Percentiles rank a stretch among this genome's conserved stretches.
Conservation (phyloP, 2,888 invertebrate species). For the Tineola bisselliella region DNA sequence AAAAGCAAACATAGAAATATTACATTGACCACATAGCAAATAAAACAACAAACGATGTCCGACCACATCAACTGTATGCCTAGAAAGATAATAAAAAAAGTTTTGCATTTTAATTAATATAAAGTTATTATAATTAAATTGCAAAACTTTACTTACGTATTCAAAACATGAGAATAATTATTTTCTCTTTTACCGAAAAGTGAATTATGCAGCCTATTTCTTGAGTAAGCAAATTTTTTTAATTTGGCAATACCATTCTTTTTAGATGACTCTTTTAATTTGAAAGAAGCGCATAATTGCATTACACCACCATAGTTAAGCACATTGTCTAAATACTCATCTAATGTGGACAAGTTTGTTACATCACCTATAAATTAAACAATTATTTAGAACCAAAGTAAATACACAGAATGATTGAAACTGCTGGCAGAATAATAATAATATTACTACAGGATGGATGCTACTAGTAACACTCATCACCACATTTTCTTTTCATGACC, state of each 20-base stretch:
- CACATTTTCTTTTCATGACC: no score
- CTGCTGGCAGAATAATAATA: no score
- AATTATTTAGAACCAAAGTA: no score
- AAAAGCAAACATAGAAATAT: conserved; percentile 18
- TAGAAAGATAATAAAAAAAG: no score
- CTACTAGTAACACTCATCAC: no score
- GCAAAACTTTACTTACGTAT: conserved; percentile 33
- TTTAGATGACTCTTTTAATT: conserved; percentile 32
- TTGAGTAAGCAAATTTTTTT: conserved; percentile 20
- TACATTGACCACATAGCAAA: no score
- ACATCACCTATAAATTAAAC: conserved; percentile 19
- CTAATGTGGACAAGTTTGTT: conserved; percentile 18
- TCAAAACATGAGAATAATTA: conserved; percentile 31
- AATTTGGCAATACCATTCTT: conserved; percentile 34
- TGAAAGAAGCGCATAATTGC: conserved; percentile 41
- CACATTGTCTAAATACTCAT: conserved; percentile 19
- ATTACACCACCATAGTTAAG: conserved; percentile 37
- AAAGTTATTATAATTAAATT: no score
- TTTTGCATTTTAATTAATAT: no score
- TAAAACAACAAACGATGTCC: neutral
- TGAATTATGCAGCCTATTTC: conserved; percentile 26
- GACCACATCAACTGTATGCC: no score
- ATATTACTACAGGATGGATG: no score
- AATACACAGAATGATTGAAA: no score
- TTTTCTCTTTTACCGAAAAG: conserved; percentile 13